Percentiles rank a stretch among this genome's conserved stretches.
These are phyloP conservation scores for Diorhabda carinulata DNA, from an alignment of 1,140 invertebrate species.

Conservation along the genomic window DNA sequence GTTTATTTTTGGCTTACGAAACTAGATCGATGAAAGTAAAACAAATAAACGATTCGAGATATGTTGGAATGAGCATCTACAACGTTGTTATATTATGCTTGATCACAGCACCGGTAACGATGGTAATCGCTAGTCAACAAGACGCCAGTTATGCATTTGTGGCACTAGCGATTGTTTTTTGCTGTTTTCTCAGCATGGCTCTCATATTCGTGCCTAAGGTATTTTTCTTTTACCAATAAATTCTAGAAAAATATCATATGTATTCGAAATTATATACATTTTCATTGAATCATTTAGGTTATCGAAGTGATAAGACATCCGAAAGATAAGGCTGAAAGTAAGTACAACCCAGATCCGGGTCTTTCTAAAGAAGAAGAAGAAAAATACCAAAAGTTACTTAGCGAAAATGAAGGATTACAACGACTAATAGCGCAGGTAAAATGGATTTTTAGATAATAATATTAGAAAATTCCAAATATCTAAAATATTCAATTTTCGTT, in stretches of 20 bases:
- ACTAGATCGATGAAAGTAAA: slow-evolving; percentile 93
- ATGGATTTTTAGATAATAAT: no score
- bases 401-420: slow-evolving; percentile 94
- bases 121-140: slow-evolving; percentile 95
- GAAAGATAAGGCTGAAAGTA: slow-evolving; percentile 76
- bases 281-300: slow-evolving; percentile 52
- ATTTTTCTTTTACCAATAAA: slow-evolving; percentile 28
- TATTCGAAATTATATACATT: no score
- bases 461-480: no score
- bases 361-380: slow-evolving; percentile 95
- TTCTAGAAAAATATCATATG: no score
- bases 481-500: no score
- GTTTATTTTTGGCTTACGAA: slow-evolving; percentile 95
- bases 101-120: slow-evolving; percentile 93
- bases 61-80: slow-evolving; percentile 99
- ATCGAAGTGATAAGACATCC: slow-evolving; percentile 82
- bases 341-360: slow-evolving; percentile 80
- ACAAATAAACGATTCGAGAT: slow-evolving; percentile 91
- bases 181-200: slow-evolving; percentile 95
- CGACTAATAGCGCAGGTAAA: slow-evolving; percentile 86
- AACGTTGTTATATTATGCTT: slow-evolving; percentile 97
- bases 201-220: slow-evolving; percentile 96
- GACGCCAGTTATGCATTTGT: slow-evolving; percentile 97
- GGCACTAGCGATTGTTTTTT: slow-evolving; percentile 90
- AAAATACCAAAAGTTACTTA: slow-evolving; percentile 85